Conservation (phyloP, 2,797 vertebrate genomes). For the Presbytis comata region DNA sequence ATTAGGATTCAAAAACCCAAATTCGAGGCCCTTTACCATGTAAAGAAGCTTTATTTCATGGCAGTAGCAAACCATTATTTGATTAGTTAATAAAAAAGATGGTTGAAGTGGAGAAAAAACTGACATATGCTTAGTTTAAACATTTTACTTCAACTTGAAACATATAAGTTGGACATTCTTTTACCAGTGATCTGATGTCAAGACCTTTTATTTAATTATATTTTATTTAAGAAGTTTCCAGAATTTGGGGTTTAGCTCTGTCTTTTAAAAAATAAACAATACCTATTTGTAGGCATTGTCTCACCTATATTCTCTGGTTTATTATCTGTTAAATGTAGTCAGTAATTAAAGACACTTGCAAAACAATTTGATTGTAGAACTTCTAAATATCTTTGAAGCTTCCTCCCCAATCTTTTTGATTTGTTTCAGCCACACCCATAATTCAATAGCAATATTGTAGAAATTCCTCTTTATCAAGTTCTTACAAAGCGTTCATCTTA, state of each 20-base stretch:
- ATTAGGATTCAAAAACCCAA: not conserved
- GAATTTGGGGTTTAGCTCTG: not conserved
- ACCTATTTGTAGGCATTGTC: not conserved
- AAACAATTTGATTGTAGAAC: not conserved
- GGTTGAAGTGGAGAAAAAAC: not conserved
- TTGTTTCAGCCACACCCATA: not conserved
- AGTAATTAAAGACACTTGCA: not conserved
- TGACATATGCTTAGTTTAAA: not conserved
- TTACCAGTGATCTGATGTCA: not conserved
- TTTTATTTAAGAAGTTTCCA: not conserved
- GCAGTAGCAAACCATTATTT: not conserved
- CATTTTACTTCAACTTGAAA: not conserved
- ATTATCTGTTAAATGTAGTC: not conserved
- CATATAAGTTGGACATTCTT: not conserved
- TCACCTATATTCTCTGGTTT: not conserved
- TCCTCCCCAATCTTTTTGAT: not conserved
- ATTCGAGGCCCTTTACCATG: not conserved
- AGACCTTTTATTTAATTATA: not conserved
- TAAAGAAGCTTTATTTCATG: not conserved
- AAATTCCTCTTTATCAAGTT: not conserved
- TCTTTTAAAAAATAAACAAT: not conserved
- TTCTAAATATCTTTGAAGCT: not conserved
- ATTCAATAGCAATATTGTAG: not conserved
- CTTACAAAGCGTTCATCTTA: not conserved
- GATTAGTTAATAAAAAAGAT: not conserved